Percentiles rank a stretch among this genome's conserved stretches.
Evolutionary conservation across 2,888 invertebrate species (phyloP).

Genomic region (Drosophila anomalipes): DNA sequence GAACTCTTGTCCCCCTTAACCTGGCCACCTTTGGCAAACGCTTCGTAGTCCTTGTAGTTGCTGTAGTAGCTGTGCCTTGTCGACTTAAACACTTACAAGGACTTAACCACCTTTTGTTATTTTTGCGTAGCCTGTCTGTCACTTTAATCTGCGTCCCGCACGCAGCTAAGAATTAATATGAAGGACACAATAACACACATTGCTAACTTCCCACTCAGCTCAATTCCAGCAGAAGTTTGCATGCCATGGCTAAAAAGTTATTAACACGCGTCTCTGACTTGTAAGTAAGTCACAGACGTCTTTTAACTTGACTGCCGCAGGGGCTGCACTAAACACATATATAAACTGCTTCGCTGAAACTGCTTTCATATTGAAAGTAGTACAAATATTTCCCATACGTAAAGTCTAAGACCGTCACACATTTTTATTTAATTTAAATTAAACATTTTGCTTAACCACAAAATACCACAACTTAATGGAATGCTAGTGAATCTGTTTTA

Average conservation of each 20-base stretch:
- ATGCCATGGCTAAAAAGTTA: slow-evolving; percentile 72
- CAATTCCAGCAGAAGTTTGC: slow-evolving; percentile 39
- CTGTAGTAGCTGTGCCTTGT: slow-evolving; percentile 54
- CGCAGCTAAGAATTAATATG: slow-evolving; percentile 60
- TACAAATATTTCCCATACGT: neutral
- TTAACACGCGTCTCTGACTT: slow-evolving; percentile 76
- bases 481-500: neutral
- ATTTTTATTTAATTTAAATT: neutral
- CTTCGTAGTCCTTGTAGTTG: slow-evolving; percentile 49
- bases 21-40: neutral
- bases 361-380: neutral
- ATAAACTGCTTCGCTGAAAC: slow-evolving; percentile 31
- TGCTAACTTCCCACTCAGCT: slow-evolving; percentile 6
- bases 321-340: neutral
- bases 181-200: slow-evolving; percentile 62
- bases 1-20: neutral
- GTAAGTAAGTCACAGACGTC: slow-evolving; percentile 68
- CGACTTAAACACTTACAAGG: slow-evolving; percentile 82
- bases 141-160: slow-evolving; percentile 74
- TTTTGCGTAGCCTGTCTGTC: slow-evolving; percentile 76
- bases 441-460: neutral
- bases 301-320: slow-evolving; percentile 18
- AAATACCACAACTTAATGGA: neutral
- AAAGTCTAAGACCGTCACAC: neutral
- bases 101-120: slow-evolving; percentile 78